Conservation (phyloP, 2,797 vertebrate species). For the Dermochelys coriacea region DNA sequence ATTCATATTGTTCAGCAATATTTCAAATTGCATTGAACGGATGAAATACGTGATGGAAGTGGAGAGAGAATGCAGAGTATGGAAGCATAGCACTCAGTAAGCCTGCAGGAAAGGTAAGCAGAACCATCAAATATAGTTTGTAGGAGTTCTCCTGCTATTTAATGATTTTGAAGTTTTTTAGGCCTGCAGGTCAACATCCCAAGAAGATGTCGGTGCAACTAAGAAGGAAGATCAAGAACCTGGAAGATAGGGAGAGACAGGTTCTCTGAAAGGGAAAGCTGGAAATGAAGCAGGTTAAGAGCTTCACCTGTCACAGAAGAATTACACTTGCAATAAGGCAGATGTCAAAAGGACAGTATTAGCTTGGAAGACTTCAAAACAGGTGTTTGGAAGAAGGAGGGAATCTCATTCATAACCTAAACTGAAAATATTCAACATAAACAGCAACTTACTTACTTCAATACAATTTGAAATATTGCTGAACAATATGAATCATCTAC, state of each 20-base stretch:
- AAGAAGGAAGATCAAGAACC: neutral
- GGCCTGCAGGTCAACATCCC: neutral
- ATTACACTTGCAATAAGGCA: conserved; percentile 23
- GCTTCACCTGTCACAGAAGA: conserved; percentile 29
- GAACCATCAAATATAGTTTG: neutral
- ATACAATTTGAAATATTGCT: no score
- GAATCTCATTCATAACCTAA: neutral
- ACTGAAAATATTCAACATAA: conserved; percentile 8
- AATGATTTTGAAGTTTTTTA: conserved; percentile 1
- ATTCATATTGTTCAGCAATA: neutral
- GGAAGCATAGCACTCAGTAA: neutral
- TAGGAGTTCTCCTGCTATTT: neutral
- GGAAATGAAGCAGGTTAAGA: conserved; percentile 53
- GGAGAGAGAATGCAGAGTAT: neutral
- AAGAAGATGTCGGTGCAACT: neutral
- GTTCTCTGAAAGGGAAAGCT: conserved; percentile 20
- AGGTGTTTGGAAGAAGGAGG: neutral
- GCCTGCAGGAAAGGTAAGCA: neutral
- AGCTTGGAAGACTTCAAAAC: neutral
- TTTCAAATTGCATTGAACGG: conserved; percentile 3
- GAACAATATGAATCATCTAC: no score
- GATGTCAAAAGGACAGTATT: neutral
- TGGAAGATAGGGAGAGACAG: neutral
- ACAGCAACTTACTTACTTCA: neutral
- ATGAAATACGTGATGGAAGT: neutral